Base-by-base conservation (phyloP, 2,888 invertebrate species). In the Chymomyza fuscimana region DNA sequence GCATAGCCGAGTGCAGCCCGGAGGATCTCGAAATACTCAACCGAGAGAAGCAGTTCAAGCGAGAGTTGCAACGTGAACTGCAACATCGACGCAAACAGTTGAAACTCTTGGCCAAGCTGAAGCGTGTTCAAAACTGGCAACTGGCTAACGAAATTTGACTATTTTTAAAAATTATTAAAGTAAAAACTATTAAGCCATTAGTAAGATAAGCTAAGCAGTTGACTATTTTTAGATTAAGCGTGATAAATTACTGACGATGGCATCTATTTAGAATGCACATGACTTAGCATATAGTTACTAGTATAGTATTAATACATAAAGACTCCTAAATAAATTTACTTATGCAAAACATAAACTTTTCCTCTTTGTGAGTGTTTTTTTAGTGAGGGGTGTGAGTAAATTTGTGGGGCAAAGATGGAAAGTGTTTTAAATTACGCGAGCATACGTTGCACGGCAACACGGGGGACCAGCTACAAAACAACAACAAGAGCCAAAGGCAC, bases 351-450 rank as follows among this genome's bases (percentile, higher is more conserved):
- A 40, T 19, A 22, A 50, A 62, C 16, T 22, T 50, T 52, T 52
- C 25, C 10, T 16, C 15, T 61, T 61, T 19, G n/a, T 61, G 10
- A 60, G 12, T 61, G n/a, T n/a, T 15, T 61, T 25, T 5, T n/a
- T 32, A 7, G 29, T 15, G 59, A 46, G 19, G 62, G 46, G 51
- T 69, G 51, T 61, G 12, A 52, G 63, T 40, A 29, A 22, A 7
- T 25, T 40, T 9, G 32, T n/a, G 25, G n/a, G n/a, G 7, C 5
- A 19, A 50, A 29, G 61, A 59, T 63, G 70, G 65, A 83, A 80
- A 82, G 70, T 81, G 88, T 83, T 86, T 86, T 77, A 83, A 80
- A 86, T 82, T 86, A 88, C 76, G 81, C 81, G 76, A 74, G 74
- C 79, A 75, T 80, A 74, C 79, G 68, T 61, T 74, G 67, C 76